phyloP scores from a whole-genome alignment of 1,140 invertebrate genomes.

The Chymomyza costata region DNA sequence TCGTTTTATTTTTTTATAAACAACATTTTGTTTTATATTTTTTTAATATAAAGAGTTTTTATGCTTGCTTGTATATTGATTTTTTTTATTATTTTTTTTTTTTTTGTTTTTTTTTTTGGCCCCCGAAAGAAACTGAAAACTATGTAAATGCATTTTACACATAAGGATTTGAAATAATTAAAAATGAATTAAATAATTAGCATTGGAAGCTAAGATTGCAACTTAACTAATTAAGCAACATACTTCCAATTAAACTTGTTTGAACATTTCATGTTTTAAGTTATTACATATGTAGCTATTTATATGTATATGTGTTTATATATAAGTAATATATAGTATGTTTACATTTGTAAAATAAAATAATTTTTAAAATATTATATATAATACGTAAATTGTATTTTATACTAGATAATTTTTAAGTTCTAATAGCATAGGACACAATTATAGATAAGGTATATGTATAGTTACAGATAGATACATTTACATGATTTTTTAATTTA shows the following conservation, averaged over 20 bases:
- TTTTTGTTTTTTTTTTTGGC: conserved; percentile 43
- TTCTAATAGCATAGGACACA: conserved; percentile 43
- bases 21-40: conserved; percentile 19
- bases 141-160: conserved; percentile 57
- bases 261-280: conserved; percentile 43
- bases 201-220: conserved; percentile 23
- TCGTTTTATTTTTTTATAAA: conserved; percentile 15
- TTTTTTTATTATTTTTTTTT: conserved; percentile 15
- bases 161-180: conserved; percentile 32
- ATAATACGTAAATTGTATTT: too few relatives aligned
- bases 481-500: conserved; percentile 38
- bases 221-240: conserved; percentile 5
- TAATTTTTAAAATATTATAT: conserved; percentile 43
- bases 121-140: conserved; percentile 68
- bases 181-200: conserved; percentile 11
- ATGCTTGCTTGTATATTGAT: conserved; percentile 33
- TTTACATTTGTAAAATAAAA: conserved; percentile 28
- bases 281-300: conserved; percentile 13
- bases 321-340: conserved; percentile 4
- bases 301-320: background rate
- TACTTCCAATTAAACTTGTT: conserved; percentile 22
- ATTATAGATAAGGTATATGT: conserved; percentile 34
- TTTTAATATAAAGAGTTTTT: conserved; percentile 27
- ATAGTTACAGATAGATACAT: conserved; percentile 49
- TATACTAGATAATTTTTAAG: conserved; percentile 44